These are phyloP conservation scores for Cistogaster globosa DNA, from an alignment of 2,888 invertebrate genomes.

Conservation along the genomic window DNA sequence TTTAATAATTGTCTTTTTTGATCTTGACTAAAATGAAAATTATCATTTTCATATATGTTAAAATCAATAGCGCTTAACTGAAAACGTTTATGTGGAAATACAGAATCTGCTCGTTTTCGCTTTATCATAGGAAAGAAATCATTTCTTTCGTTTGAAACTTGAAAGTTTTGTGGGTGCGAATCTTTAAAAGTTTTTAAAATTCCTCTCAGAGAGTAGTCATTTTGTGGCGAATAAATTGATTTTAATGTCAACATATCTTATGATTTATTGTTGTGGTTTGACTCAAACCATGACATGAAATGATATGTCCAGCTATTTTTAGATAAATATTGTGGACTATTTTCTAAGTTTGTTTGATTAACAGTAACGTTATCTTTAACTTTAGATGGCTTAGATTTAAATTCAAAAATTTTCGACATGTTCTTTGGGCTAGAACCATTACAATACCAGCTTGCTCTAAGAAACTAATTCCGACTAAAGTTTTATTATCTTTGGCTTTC, in stretches of 20 bases:
- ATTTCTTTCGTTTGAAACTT: not conserved
- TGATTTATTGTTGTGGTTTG: not conserved
- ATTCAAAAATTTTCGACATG: slow-evolving; percentile 42
- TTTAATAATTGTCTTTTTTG: not conserved
- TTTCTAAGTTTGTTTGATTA: not conserved
- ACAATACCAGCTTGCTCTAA: slow-evolving; percentile 52
- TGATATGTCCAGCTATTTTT: not conserved
- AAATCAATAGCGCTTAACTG: not conserved
- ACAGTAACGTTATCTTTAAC: not conserved
- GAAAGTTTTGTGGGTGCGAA: slow-evolving; percentile 11
- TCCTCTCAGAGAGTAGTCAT: slow-evolving; percentile 30
- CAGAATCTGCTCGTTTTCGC: not conserved
- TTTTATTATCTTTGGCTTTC: slow-evolving; percentile 43
- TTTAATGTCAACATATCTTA: not conserved
- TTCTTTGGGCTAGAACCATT: not conserved
- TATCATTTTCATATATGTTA: not conserved
- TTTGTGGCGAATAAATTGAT: not conserved
- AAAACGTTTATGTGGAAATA: not conserved
- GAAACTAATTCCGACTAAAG: slow-evolving; percentile 50
- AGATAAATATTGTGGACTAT: not conserved
- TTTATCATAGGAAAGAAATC: slow-evolving; percentile 18
- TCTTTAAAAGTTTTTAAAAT: slow-evolving; percentile 36
- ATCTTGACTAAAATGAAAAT: not conserved
- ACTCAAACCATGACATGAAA: slow-evolving; percentile 41
- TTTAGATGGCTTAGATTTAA: slow-evolving; percentile 26